Conservation (phyloP, 2,113 vertebrate genomes). For the Antigone vipio region DNA sequence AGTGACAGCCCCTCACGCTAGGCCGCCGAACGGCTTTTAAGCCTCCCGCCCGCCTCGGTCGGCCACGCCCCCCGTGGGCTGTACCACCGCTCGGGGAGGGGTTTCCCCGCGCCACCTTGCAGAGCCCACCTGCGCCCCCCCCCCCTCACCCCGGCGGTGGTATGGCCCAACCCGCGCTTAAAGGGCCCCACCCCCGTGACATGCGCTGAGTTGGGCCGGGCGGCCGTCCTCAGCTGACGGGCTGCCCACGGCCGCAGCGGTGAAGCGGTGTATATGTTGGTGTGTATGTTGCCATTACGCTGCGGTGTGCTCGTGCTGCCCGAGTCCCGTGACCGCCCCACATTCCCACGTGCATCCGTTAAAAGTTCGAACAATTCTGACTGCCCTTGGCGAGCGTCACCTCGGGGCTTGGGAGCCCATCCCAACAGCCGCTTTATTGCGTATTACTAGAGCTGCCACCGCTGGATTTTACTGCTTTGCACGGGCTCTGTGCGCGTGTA, state of each 20-base stretch:
- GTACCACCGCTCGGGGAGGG: neutral
- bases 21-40: neutral
- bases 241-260: neutral
- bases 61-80: neutral
- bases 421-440: neutral
- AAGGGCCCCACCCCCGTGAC: neutral
- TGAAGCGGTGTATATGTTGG: no score
- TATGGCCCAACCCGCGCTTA: neutral
- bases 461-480: neutral
- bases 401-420: neutral
- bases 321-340: neutral
- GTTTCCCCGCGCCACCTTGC: neutral
- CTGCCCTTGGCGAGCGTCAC: accelerated
- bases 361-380: accelerated
- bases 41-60: neutral
- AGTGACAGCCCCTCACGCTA: accelerated
- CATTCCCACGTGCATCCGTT: accelerated
- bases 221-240: neutral
- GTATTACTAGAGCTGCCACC: no score
- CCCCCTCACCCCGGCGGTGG: accelerated
- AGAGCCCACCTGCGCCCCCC: no score
- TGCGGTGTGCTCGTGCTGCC: no score
- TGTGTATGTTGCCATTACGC: accelerated
- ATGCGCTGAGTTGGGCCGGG: neutral
- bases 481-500: accelerated